Conservation (phyloP, 2,888 invertebrate genomes). For the Muschampia plurimacula region DNA sequence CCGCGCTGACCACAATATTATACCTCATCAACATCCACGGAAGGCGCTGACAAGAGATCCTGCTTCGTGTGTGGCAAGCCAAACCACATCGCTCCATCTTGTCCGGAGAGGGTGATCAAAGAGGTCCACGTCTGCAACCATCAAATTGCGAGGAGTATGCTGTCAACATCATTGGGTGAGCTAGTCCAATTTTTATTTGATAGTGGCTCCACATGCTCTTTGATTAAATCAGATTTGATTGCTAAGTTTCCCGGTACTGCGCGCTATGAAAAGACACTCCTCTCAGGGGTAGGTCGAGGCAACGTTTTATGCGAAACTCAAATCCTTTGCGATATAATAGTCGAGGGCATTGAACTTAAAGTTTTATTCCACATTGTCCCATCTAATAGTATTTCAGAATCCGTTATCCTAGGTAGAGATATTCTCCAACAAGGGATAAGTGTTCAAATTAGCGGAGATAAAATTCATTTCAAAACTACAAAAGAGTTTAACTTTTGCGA, state of each 20-base stretch:
- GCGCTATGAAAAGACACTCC: not conserved
- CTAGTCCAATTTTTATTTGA: not conserved
- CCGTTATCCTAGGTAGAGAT: not conserved
- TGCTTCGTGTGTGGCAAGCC: not conserved
- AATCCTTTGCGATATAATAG: not conserved
- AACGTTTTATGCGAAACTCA: not conserved
- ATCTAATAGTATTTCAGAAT: not conserved
- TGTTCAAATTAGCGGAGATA: not conserved
- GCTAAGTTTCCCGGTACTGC: not conserved
- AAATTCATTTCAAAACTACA: not conserved
- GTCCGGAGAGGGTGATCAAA: not conserved
- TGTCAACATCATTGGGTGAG: not conserved
- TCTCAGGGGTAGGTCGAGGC: not conserved
- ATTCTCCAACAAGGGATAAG: not conserved
- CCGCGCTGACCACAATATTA: not conserved
- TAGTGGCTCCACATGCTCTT: not conserved
- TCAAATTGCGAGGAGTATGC: not conserved
- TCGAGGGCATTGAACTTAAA: not conserved
- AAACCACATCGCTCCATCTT: not conserved
- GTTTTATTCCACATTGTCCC: not conserved
- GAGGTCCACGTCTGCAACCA: not conserved
- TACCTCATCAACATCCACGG: not conserved
- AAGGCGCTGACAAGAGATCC: not conserved
- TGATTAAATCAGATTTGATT: not conserved
- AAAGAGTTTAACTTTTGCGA: not conserved